phyloP scores from a whole-genome alignment of 1,140 invertebrate genomes.

The Drosophila ananassae region DNA sequence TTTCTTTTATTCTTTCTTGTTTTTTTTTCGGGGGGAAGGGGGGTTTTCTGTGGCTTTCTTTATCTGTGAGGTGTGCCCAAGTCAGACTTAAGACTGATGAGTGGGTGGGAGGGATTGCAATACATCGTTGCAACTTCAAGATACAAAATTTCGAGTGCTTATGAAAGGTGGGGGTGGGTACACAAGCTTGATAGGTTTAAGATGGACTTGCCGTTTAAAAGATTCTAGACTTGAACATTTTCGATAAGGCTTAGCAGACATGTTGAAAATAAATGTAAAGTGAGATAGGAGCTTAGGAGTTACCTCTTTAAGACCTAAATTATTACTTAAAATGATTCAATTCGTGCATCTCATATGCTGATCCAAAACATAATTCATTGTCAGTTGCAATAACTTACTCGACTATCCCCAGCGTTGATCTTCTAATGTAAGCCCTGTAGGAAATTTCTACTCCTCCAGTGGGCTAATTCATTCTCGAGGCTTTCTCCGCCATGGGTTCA shows the following conservation, averaged over 20 bases:
- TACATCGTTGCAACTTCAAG: slow-evolving; percentile 10
- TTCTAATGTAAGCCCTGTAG: slow-evolving; percentile 32
- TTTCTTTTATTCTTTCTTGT: slow-evolving; percentile 16
- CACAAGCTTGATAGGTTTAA: slow-evolving; percentile 14
- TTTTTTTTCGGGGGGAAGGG: slow-evolving; percentile 9
- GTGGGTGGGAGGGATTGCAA: slow-evolving; percentile 35
- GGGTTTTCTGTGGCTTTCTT: slow-evolving; percentile 44
- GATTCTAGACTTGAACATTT: neutral
- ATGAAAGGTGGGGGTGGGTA: slow-evolving; percentile 23
- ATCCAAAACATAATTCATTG: slow-evolving; percentile 12
- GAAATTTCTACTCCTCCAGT: slow-evolving; percentile 17
- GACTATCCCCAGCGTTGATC: slow-evolving; percentile 25
- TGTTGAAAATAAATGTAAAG: neutral
- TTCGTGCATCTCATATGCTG: neutral
- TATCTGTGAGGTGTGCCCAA: slow-evolving; percentile 40
- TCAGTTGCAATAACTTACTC: slow-evolving; percentile 14
- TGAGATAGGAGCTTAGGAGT: neutral
- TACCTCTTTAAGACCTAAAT: neutral
- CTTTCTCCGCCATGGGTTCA: slow-evolving; percentile 48
- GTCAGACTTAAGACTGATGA: slow-evolving; percentile 41
- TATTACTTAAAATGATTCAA: neutral
- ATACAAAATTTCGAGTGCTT: slow-evolving; percentile 24
- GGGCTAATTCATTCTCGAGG: slow-evolving; percentile 59
- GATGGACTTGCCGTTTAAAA: neutral
- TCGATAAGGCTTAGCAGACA: neutral